Base-by-base conservation (phyloP, 2,113 vertebrate species). In the Myotis lucifugus region DNA sequence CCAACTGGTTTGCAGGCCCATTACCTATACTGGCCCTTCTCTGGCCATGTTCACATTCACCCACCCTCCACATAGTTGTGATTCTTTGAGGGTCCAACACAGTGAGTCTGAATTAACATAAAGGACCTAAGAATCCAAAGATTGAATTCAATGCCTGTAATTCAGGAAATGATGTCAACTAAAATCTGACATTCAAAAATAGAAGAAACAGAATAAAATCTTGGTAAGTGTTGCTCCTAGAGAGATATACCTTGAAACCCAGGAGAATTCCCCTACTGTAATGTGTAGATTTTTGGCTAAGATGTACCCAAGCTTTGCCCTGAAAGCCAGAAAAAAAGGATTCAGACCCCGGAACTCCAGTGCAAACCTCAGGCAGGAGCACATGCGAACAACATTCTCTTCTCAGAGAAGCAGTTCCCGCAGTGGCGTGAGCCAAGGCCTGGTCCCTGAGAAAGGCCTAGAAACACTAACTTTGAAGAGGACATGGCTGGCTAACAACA, bases 131-230 rank as follows among this genome's bases (percentile, higher is more conserved):
- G 56, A 54, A 21, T 69, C 12, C 40, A 34, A 86, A 19, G 25
- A 74, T 52, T 69, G 42, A 77, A 74, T 74, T 56, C 93, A 91
- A 29, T 89, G 23, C 29, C 21, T 78, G 11, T 29, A 76, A 72
- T 14, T 89, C 17, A 82, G 8, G 37, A 95, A 94, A 90, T 42
- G 2, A 13, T 66, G 34, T 82, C 61, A 77, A 14, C 34, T 96
- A 69, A 96, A 92, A 69, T 21, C 52, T 34, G 27, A 77, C 21
- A 73, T 54, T 46, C 67, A 73, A 32, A n/a, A 82, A 77, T 8
- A 59, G 1, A 61, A 85, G 67, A 92, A 88, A 76, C 17, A 91
- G 11, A 88, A 94, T 85, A 73, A 88, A 96, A n/a, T 85, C 25
- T 46, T 76, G 13, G 37, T 56, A 61, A 84, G 86, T 54, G 11